Evolutionary conservation across 2,888 invertebrate species (phyloP), one percentile per base, ranked within the genome.

Genomic region (Dasysyrphus tricinctus): DNA sequence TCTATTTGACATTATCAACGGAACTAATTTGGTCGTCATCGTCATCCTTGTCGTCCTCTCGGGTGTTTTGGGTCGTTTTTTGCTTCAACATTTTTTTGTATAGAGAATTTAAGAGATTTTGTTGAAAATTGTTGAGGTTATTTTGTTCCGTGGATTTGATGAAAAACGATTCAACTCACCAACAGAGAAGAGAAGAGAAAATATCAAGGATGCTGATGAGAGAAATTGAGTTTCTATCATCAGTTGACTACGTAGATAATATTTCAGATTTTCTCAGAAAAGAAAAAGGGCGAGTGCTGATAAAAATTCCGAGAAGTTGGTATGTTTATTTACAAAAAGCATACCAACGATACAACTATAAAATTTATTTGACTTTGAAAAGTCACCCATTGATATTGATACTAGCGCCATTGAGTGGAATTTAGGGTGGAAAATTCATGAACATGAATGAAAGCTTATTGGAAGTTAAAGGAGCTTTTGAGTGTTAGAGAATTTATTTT

Each of bases 1-100:
- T 83, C 87, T 87, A 87, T 87, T 87, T 87, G 87, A 83, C 83
- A 87, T 87, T 87, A 87, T 87, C 87, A 87, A 87, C 87, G 87
- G 87, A 87, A 87, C 87, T 87, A 87, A 87, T 87, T 87, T 87
- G 82, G 86, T 86, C 70, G 82, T 75, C 49, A 49, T 49, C 67
- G 67, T 67, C 61, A 61, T 61, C 61, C 24, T 24, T 39, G 59
- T 39, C 59, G 39, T 61, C 59, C 61, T 61, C 39, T 61, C 82
- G 78, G 86, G 75, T 86, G 78, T 78, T 81, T 86, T 86, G 78
- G 70, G 65, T 82, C 72, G 54, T 86, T 86, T 85, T 85, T 85
- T 74, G 47, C 37, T 32, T 29, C 4, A 5, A 14, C 2, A 19
- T 61, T 61, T 61, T 24, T 24, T 32, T 54, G 11, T n/a, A 54